A percentile compares a stretch with the other conserved stretches of the same genome.
These are phyloP conservation scores for Acromyrmex heyeri DNA, from an alignment of 1,140 invertebrate genomes.

Conservation along the genomic window DNA sequence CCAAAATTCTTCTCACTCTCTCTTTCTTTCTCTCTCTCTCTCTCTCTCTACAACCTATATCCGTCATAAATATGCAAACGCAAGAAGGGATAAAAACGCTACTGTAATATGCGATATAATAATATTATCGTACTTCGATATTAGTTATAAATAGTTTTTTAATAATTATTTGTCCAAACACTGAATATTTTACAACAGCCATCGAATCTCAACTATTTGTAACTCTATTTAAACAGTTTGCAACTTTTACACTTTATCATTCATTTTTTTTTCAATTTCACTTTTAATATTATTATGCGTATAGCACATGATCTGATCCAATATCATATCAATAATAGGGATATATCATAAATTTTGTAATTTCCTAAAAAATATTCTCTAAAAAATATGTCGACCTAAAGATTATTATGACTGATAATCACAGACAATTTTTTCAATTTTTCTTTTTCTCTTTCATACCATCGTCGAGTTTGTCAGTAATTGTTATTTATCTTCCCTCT, in stretches of 20 bases:
- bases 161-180: constrained; percentile 86
- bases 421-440: constrained; percentile 85
- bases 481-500: constrained; percentile 50
- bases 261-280: constrained; percentile 67
- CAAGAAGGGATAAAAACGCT: constrained; percentile 82
- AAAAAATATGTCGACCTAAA: constrained; percentile 87
- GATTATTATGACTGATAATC: constrained; percentile 87
- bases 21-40: constrained; percentile 13
- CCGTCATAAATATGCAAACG: constrained; percentile 79
- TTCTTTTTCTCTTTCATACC: constrained; percentile 78
- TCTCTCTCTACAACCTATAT: constrained; percentile 52
- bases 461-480: constrained; percentile 67
- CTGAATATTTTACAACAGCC: constrained; percentile 86
- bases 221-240: constrained; percentile 84
- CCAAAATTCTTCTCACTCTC: constrained; percentile 49
- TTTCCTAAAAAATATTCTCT: constrained; percentile 87
- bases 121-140: constrained; percentile 82
- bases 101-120: constrained; percentile 81
- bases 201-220: constrained; percentile 84
- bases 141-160: constrained; percentile 84
- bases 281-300: constrained; percentile 79
- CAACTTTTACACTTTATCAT: constrained; percentile 77
- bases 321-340: constrained; percentile 85
- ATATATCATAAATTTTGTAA: constrained; percentile 86
- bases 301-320: constrained; percentile 82